Conservation (phyloP, 2,113 vertebrate species). For the Forbesichthys papilliferus region DNA sequence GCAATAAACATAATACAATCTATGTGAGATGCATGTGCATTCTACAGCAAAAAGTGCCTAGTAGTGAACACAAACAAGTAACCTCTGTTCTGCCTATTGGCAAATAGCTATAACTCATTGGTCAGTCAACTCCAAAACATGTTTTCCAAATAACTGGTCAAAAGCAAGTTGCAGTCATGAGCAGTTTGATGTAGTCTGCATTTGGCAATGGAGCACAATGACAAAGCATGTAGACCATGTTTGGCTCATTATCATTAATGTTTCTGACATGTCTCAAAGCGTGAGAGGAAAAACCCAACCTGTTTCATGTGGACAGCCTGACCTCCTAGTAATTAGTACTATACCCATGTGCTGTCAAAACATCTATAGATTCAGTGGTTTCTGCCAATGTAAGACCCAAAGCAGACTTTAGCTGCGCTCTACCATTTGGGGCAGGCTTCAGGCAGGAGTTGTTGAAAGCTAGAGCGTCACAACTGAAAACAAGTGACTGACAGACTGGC, state of each 20-base stretch:
- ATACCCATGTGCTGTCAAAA: slow-evolving; percentile 32
- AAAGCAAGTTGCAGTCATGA: slow-evolving; percentile 24
- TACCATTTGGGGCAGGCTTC: slow-evolving; percentile 1
- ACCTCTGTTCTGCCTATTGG: slow-evolving; percentile 3
- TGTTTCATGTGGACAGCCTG: slow-evolving; percentile 35
- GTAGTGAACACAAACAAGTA: not conserved
- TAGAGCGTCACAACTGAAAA: slow-evolving; percentile 2
- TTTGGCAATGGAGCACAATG: slow-evolving; percentile 38
- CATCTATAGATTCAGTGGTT: slow-evolving; percentile 4
- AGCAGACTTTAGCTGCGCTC: not conserved
- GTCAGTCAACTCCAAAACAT: not conserved
- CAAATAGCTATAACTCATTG: not conserved
- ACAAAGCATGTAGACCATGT: slow-evolving; percentile 41
- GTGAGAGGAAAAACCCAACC: slow-evolving; percentile 27
- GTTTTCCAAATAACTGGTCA: slow-evolving; percentile 8
- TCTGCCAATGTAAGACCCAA: not conserved
- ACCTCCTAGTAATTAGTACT: slow-evolving; percentile 31
- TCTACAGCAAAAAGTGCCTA: not conserved
- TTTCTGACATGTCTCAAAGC: slow-evolving; percentile 55
- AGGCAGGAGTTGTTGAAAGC: slow-evolving; percentile 3
- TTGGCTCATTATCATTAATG: slow-evolving; percentile 39
- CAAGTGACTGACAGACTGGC: not conserved
- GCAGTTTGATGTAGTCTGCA: slow-evolving; percentile 24
- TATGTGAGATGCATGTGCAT: not conserved
- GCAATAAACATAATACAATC: not conserved